Evolutionary conservation across 2,797 vertebrate species (phyloP), one percentile per base, ranked within the genome.

Genomic region (Balearica regulorum): DNA sequence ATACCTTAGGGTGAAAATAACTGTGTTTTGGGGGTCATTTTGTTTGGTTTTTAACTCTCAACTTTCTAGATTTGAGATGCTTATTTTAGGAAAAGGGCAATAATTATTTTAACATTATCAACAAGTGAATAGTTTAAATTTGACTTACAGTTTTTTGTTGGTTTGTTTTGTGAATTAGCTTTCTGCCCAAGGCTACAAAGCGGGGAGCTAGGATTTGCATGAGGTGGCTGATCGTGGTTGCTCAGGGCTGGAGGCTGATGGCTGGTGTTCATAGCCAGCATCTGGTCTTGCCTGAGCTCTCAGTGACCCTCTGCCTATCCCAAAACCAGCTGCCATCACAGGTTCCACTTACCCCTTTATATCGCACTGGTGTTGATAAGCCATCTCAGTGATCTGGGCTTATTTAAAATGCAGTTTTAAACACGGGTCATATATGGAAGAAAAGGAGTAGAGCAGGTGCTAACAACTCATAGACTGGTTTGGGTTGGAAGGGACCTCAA

Each of bases 221-320:
- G 19, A 31, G 57, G 5, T 49, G 46, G 21, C 39, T 84, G 46
- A 43, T 73, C 62, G 29, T 83, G 46, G 35, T 65, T 66, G 26
- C 43, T 77, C 35, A 28, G 33, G 35, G 9, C 71, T 87, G 49
- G 25, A 44, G 43, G 29, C 31, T 89, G 49, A 24, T 64, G 1
- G 1, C 24, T 21, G 17, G 14, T 35, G 35, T 58, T 77, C 24
- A 46, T 20, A 70, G 20, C 5, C 0, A 0, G 12, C 35, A 33
- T 65, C 28, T 49, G 8, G 16, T 83, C 14, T 19, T 79, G 29
- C 68, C 18, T 2, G 18, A 62, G n/a, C 51, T 61, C 18, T 41
- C 9, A 1, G 37, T 41, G 48, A 57, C 24, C 14, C 21, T 71
- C 29, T 0, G 0, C 31, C 41, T 69, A 13, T 33, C 53, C 28